Evolutionary conservation across 2,888 invertebrate species (phyloP), one percentile per base, ranked within the genome.

Genomic region (Arrhopalites spinosus): DNA sequence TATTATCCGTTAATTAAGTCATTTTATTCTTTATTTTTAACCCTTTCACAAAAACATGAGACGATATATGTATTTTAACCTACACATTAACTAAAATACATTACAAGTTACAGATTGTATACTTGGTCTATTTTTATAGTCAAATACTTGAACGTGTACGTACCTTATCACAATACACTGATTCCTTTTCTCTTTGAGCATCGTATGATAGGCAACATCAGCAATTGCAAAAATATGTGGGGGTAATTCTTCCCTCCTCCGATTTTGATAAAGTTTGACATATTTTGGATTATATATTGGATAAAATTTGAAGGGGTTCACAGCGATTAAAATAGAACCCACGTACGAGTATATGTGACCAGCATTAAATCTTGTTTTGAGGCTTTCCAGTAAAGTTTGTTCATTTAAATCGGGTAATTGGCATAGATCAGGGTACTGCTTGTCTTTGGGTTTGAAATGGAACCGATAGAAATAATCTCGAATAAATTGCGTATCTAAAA

Each of bases 251-350:
- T 94, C 93, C 36, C 95, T 94, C 83, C 95, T 88, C 85, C 95
- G 90, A 87, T 95, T 95, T 87, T 97, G 96, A 87, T 97, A 98
- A 83, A 96, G 87, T 86, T 95, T 94, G 82, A 96, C 96, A 88
- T 96, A 96, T 87, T 96, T 97, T 66, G 97, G 97, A 87, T 97
- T 97, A 88, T 97, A 98, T 83, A 98, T 97, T 27, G 97, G 96
- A 86, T 95, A 95, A 87, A 96, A 96, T 88, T 88, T 88, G 83
- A 88, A 88, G 11, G 84, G 83, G 76, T 82, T 82, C 61, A 82
- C 80, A 71, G 97, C 96, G 84, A 98, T 96, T 77, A 98, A 88
- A 85, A 98, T 97, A 74, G 95, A 95, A 73, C 96, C 96, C 81
- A 96, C 96, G 84, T 96, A 96, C 13, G 97, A 97, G 87, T 97